A percentile compares a stretch with the other conserved stretches of the same genome.
phyloP scores from a whole-genome alignment of 2,888 invertebrate genomes.

The Sialis lutaria region DNA sequence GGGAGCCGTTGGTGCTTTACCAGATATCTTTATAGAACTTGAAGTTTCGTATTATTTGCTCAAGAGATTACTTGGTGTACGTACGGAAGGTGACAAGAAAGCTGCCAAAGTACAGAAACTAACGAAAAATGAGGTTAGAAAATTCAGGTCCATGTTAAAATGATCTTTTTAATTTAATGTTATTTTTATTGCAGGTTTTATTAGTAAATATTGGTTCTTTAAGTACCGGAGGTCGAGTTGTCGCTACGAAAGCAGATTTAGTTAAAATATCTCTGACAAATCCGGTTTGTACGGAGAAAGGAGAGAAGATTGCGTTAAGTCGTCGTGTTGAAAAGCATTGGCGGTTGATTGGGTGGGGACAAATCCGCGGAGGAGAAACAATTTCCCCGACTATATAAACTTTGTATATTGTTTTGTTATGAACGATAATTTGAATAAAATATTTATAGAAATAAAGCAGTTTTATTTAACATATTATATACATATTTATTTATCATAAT shows the following conservation, averaged over 20 bases:
- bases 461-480: neutral
- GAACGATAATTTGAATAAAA: neutral
- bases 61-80: conserved; percentile 87
- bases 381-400: conserved; percentile 50
- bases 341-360: conserved; percentile 99
- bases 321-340: conserved; percentile 98
- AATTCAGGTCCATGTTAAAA: no score
- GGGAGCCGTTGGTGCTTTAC: conserved; percentile 91
- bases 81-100: conserved; percentile 97
- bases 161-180: neutral
- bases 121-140: conserved; percentile 61
- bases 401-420: neutral
- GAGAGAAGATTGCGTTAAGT: conserved; percentile 98
- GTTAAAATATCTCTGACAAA: conserved; percentile 93
- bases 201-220: conserved; percentile 98
- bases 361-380: conserved; percentile 93
- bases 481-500: no score
- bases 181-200: conserved; percentile 43
- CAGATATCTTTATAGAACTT: conserved; percentile 93
- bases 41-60: conserved; percentile 93
- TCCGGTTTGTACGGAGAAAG: conserved; percentile 97
- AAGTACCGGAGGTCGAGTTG: conserved; percentile 91
- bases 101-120: conserved; percentile 94
- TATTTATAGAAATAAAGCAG: neutral
- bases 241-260: conserved; percentile 90